These are phyloP conservation scores for Frankliniella fusca DNA, from an alignment of 2,888 invertebrate genomes.

Conservation along the genomic window DNA sequence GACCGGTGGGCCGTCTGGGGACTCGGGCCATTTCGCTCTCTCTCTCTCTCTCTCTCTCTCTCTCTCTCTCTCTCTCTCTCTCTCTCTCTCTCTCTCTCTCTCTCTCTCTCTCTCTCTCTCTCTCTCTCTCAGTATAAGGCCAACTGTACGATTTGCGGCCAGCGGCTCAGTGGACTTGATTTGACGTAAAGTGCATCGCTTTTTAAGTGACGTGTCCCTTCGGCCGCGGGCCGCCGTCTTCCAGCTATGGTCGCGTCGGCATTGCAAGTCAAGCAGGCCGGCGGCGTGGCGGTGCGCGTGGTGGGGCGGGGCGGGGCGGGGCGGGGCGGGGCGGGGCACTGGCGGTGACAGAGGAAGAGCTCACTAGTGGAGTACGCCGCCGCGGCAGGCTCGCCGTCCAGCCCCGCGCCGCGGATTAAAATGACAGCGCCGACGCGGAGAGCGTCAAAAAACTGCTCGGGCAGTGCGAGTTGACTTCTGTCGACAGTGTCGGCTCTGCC, in stretches of 20 bases:
- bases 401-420: conserved; percentile 4
- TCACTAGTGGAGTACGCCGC: neutral
- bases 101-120: no score
- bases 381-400: neutral
- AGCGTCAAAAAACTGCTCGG: neutral
- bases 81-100: no score
- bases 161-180: neutral
- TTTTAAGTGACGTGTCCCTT: neutral
- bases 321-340: neutral
- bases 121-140: no score
- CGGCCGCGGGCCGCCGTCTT: neutral
- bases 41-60: no score
- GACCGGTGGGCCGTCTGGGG: neutral
- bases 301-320: neutral
- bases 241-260: neutral
- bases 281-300: no score
- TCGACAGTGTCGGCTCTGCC: neutral
- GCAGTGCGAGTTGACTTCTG: neutral
- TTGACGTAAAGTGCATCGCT: neutral
- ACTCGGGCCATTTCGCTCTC: no score
- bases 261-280: neutral
- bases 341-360: neutral
- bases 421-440: conserved; percentile 3
- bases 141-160: no score
- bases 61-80: no score